These are phyloP conservation scores for Monochamus saltuarius DNA, from an alignment of 1,140 invertebrate species.

Conservation along the genomic window DNA sequence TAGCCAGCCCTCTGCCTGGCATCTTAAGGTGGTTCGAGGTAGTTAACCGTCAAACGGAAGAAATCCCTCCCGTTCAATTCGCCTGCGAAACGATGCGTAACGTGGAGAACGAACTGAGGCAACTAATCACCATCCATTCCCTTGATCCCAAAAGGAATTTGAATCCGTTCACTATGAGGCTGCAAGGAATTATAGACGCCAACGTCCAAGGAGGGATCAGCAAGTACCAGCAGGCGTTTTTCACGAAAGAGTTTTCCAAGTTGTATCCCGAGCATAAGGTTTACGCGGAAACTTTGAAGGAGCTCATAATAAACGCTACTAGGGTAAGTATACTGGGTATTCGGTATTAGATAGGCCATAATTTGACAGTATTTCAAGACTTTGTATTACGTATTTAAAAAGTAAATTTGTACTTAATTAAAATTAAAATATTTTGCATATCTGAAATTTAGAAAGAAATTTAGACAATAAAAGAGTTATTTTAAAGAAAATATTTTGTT, in stretches of 20 bases:
- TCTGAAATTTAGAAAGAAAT: too few species aligned
- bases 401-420: too few species aligned
- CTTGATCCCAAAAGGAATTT: conserved; percentile 78
- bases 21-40: conserved; percentile 96
- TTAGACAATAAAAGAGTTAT: too few species aligned
- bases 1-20: conserved; percentile 81
- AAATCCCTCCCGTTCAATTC: conserved; percentile 87
- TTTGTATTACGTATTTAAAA: too few species aligned
- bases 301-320: conserved; percentile 75
- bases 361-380: too few species aligned
- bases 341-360: too few species aligned
- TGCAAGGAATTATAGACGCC: conserved; percentile 92
- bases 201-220: conserved; percentile 95
- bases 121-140: conserved; percentile 75
- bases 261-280: conserved; percentile 71
- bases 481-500: too few species aligned
- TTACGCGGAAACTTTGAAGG: conserved; percentile 73
- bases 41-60: conserved; percentile 71
- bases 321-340: conserved; percentile 46
- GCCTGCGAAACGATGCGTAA: conserved; percentile 92
- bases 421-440: too few species aligned
- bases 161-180: conserved; percentile 88
- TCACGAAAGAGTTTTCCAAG: conserved; percentile 77
- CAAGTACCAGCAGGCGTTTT: conserved; percentile 93
- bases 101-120: conserved; percentile 80